Base-by-base conservation (phyloP, 2,797 vertebrate species). In the Babyrousa celebensis region DNA sequence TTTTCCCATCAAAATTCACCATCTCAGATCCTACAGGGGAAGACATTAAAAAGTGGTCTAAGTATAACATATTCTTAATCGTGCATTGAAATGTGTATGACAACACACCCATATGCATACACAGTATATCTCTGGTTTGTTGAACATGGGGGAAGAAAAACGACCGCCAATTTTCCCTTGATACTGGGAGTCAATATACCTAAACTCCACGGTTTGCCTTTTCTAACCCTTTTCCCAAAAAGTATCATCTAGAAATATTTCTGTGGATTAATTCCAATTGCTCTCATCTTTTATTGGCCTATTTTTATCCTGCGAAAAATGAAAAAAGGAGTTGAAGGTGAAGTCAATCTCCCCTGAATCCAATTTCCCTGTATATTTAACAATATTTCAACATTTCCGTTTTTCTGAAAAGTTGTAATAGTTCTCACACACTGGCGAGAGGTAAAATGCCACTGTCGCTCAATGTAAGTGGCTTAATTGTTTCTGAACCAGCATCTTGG, bases 1-100 rank as follows among this genome's bases (percentile, higher is more conserved):
- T 99, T 97, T 97, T 98, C 85, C 99, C 99, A 91, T 99, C 99
- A 95, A 99, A 99, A 97, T 98, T 98, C 96, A 99, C 98, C 95
- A 99, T 98, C 36, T 99, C 99, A 3, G 99, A 99, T 95, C 98
- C 99, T 99, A 98, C 94, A 97, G 97, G 54, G 10, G 93, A 97
- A 98, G 70, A 96, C 92, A 97, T 97, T 91, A 98, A 74, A 95
- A 95, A 52, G 80, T 56, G 87, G 95, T 80, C 93, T 86, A 68
- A 85, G 56, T 62, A 54, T 52, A 48, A 36, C 20, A 70, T 1
- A 43, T 56, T 43, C 75, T 83, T 62, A 83, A 54, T 29, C 40
- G 54, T 48, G 6, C 48, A 23, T 3, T 52, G 2, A 54, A 82
- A 86, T 56, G 10, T 36, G 17, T 54, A 84, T n/a, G 29, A 71